Conservation (phyloP, 1,140 invertebrate species). For the Pararge aegeria region DNA sequence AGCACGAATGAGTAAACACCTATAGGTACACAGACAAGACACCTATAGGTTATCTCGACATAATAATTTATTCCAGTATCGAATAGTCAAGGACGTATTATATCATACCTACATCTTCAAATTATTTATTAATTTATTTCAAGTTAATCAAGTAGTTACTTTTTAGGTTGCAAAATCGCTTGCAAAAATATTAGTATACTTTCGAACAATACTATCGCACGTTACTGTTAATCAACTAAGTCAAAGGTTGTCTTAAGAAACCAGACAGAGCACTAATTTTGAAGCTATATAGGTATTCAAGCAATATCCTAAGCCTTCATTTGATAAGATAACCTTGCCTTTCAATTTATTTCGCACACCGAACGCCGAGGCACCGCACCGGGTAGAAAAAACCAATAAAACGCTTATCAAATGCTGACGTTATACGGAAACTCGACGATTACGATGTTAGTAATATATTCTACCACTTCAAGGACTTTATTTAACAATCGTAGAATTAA, state of each 20-base stretch:
- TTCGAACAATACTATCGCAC: too few relatives aligned
- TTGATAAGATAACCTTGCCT: conserved; percentile 78
- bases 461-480: conserved; percentile 6
- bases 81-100: neutral
- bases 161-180: too few relatives aligned
- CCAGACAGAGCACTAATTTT: neutral
- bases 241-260: too few relatives aligned
- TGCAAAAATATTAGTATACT: too few relatives aligned
- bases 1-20: conserved; percentile 4
- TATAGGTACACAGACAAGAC: neutral
- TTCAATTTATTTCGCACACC: conserved; percentile 64
- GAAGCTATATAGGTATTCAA: neutral
- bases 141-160: too few relatives aligned
- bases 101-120: neutral
- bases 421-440: conserved; percentile 7
- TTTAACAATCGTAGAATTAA: too few relatives aligned
- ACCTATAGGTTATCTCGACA: neutral
- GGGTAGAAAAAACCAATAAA: conserved; percentile 42
- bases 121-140: too few relatives aligned
- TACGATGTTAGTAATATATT: neutral
- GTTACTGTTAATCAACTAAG: too few relatives aligned
- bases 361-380: conserved; percentile 7
- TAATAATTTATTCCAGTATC: neutral
- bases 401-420: conserved; percentile 46
- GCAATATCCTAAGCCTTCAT: conserved; percentile 41